These are phyloP conservation scores for Sceliomorpha sp. DNA, from an alignment of 2,888 invertebrate genomes.

Conservation along the genomic window DNA sequence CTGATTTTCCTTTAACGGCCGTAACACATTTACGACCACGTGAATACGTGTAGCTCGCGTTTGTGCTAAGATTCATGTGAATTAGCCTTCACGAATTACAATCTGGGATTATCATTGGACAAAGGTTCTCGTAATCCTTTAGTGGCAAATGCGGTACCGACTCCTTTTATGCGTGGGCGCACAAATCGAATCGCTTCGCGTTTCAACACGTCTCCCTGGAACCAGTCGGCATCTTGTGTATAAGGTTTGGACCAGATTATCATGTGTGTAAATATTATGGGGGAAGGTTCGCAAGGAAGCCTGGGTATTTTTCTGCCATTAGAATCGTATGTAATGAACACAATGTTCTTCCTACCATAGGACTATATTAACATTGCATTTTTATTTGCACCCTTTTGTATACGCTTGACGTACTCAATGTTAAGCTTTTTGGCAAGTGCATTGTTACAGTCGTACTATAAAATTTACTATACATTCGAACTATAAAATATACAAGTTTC, in stretches of 20 bases:
- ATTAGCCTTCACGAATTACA: conserved; percentile 59
- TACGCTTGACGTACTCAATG: not conserved
- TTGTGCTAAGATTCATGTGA: conserved; percentile 45
- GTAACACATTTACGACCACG: conserved; percentile 51
- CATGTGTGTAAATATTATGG: conserved; percentile 67
- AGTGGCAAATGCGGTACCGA: conserved; percentile 62
- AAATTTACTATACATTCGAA: no score
- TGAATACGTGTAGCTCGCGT: conserved; percentile 42
- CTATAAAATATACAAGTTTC: no score
- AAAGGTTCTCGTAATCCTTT: conserved; percentile 60
- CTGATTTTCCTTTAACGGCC: conserved; percentile 55
- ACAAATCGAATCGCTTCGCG: conserved; percentile 77
- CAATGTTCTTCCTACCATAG: not conserved
- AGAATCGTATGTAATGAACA: conserved; percentile 7
- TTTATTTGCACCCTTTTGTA: not conserved
- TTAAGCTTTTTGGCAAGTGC: no score
- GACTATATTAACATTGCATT: not conserved
- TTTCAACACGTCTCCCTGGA: conserved; percentile 76
- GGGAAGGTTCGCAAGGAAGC: conserved; percentile 15
- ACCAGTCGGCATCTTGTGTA: conserved; percentile 59
- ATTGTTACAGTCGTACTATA: no score
- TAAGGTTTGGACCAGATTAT: conserved; percentile 68
- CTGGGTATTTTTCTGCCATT: conserved; percentile 20
- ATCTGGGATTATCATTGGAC: conserved; percentile 56
- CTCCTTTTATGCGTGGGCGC: conserved; percentile 76